Conservation (phyloP, 2,113 vertebrate genomes). For the Siniperca chuatsi region DNA sequence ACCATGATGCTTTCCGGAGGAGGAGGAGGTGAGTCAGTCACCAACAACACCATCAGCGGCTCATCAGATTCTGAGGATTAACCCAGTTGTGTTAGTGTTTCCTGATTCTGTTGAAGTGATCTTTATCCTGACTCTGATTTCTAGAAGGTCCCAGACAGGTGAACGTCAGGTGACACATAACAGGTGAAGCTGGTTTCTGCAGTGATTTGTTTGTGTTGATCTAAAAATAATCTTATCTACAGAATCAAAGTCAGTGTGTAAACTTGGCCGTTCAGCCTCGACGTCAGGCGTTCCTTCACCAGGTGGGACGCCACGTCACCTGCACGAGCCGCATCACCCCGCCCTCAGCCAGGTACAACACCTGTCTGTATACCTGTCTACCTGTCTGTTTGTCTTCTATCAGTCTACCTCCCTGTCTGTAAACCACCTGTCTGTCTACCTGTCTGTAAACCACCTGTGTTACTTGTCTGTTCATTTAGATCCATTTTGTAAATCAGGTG, state of each 20-base stretch:
- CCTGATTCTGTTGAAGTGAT: too few relatives aligned
- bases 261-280: conserved; percentile 92
- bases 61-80: too few relatives aligned
- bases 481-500: neutral
- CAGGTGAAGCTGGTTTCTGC: neutral
- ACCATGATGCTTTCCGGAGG: conserved; percentile 88
- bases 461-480: neutral
- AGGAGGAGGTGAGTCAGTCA: conserved; percentile 47
- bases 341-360: conserved; percentile 91
- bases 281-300: conserved; percentile 94
- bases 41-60: neutral
- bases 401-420: neutral
- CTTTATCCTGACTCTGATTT: too few relatives aligned
- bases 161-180: conserved; percentile 67
- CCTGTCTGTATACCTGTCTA: conserved; percentile 20
- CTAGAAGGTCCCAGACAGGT: too few relatives aligned
- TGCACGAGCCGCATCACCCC: conserved; percentile 84
- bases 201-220: neutral
- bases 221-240: conserved; percentile 16
- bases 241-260: conserved; percentile 91
- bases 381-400: conserved; percentile 71
- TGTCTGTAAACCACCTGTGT: neutral
- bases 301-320: conserved; percentile 87
- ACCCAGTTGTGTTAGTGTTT: too few relatives aligned
- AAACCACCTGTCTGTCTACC: neutral